Evolutionary conservation across 2,113 vertebrate genomes (phyloP), one percentile per base, ranked within the genome.

Genomic region (Centropristis striata): DNA sequence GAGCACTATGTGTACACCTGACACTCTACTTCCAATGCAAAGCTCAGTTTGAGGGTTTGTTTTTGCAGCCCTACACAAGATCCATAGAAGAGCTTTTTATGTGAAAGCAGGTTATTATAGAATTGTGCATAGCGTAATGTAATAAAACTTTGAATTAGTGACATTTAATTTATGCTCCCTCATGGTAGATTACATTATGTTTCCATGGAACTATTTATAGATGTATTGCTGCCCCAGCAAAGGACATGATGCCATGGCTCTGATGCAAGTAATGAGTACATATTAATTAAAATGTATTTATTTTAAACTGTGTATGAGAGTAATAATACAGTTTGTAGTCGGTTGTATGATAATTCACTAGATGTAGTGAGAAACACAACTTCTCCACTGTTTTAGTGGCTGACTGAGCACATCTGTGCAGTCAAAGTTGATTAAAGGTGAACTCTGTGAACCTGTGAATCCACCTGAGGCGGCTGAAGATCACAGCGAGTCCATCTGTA

Each of bases 381-480:
- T 39, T 47, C 2, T 36, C 55, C 58, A 59, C 14, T 11, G 13
- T 12, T 68, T 68, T 53, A 12, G 51, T 67, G 28, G 32, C 32
- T 4, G 8, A 39, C 23, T 21, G 25, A n/a, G 10, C 44, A 36
- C 63, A 32, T 32, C 63, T 6, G 2, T 18, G 27, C 3, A n/a
- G 42, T 28, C 23, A 46, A 27, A 27, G 60, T 12, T 46, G 27
- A 36, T n/a, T n/a, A 11, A 20, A 20, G 9, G 11, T 66, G 28
- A 66, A 21, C 20, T 50, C 44, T 66, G 46, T 20, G 49, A 28
- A 67, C 64, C 64, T 12, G 47, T 36, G 28, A 51, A 67, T 67
- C 20, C 21, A 5, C 28, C 8, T 1, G 8, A 32, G 47, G 13
- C 28, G 7, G 13, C 64, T 51, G 64, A 21, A 50, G 13, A 37